phyloP scores from a whole-genome alignment of 2,888 invertebrate genomes.

The Sipha maydis region DNA sequence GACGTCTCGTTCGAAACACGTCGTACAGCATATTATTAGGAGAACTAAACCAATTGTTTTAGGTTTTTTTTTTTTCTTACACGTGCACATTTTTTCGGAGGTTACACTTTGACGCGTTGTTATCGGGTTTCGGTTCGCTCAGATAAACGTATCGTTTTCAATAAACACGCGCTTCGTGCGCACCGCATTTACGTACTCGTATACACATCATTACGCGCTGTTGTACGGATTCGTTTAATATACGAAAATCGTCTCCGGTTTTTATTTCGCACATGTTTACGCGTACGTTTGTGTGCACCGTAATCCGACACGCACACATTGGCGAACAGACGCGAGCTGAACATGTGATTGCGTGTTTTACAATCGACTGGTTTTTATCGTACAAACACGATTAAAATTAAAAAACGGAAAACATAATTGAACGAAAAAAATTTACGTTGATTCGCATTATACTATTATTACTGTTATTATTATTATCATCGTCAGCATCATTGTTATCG shows the following conservation, averaged over 20 bases:
- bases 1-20: no score
- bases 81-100: no score
- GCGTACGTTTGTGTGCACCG: neutral
- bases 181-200: neutral
- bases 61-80: no score
- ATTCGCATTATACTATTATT: neutral
- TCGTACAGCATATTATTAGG: no score
- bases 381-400: neutral
- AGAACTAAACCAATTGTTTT: no score
- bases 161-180: neutral
- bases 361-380: slow-evolving; percentile 12
- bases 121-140: neutral
- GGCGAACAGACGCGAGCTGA: neutral
- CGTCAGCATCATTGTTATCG: neutral
- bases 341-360: neutral
- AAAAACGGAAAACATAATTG: no score
- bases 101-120: neutral
- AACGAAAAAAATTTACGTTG: neutral
- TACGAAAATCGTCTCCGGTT: neutral
- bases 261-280: neutral
- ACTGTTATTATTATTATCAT: no score
- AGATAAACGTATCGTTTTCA: neutral
- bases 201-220: no score
- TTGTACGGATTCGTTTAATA: neutral
- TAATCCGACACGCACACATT: neutral